phyloP scores from a whole-genome alignment of 2,113 vertebrate species.

The Platichthys stellatus region DNA sequence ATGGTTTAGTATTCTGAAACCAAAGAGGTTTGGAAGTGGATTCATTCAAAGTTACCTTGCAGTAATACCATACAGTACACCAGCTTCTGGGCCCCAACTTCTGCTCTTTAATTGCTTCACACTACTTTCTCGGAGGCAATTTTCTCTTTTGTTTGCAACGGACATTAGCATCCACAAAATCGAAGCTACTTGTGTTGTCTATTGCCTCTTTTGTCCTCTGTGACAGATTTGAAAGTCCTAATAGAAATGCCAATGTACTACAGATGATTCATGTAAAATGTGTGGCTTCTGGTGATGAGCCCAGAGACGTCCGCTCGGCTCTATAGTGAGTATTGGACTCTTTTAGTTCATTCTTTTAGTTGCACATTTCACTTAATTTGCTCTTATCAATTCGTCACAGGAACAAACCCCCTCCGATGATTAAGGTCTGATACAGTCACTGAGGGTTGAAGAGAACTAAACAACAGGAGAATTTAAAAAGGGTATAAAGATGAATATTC shows the following conservation, averaged over 20 bases:
- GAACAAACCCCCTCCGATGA: too few species aligned
- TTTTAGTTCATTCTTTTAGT: too few species aligned
- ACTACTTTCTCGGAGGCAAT: neutral
- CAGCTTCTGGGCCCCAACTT: conserved; percentile 3
- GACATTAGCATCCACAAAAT: neutral
- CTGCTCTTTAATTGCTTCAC: conserved; percentile 7
- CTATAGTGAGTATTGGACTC: too few species aligned
- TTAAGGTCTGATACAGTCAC: too few species aligned
- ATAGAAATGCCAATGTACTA: too few species aligned
- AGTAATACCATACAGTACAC: neutral
- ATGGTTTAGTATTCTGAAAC: conserved; percentile 30
- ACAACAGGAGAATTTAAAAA: too few species aligned
- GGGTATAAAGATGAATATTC: too few species aligned
- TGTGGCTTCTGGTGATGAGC: neutral
- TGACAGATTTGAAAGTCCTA: neutral
- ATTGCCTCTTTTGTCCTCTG: neutral
- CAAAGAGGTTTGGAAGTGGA: conserved; percentile 22
- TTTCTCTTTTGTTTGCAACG: conserved; percentile 22
- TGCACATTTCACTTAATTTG: too few species aligned
- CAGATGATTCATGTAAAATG: neutral
- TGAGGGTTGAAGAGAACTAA: too few species aligned
- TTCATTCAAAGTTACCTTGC: conserved; percentile 26
- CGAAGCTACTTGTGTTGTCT: too few species aligned
- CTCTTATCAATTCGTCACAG: too few species aligned
- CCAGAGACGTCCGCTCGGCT: too few species aligned